Base-by-base conservation (phyloP, 2,113 vertebrate species). In the Semicossyphus pulcher region DNA sequence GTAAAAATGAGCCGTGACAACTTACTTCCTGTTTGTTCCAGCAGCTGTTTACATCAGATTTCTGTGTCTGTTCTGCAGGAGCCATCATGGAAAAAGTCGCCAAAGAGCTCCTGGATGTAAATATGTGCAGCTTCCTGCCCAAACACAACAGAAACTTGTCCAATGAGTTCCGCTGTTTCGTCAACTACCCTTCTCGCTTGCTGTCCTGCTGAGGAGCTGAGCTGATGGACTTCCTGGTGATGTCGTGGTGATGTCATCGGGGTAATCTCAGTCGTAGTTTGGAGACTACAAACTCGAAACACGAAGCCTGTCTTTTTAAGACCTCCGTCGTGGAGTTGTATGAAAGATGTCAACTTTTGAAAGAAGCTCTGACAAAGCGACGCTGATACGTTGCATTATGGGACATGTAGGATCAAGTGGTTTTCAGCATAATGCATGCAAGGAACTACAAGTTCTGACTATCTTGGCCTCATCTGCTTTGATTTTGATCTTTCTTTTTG, bases 121-220 rank as follows among this genome's bases (percentile, higher is more conserved):
- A 92, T 79, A 92, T 93, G 41, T 97, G 97, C 93, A 88, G 81
- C 64, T 99, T 98, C 88, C 89, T 95, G 73, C 98, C 98, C 7
- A 85, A 92, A 79, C 98, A 99, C 84, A 94, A 92, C 15, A 89
- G 93, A n/a, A 95, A 95, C 78, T 71, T 99, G 83, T 97, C 95
- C 56, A 99, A 99, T 15, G 96, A 98, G 78, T 99, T 99, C 81
- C 91, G 96, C 59, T 99, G 97, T 56, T 99, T 95, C 0, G 87
- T 93, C 57, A 99, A 98, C 87, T 99, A 98, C 32, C 80, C 92
- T 25, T 97, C 95, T 4, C 85, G 72, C 18, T 93, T 98, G 48
- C 91, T 95, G 67, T 67, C 67, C n/a, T 80, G 75, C 81, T 69
- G 76, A 86, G 56, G 15, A 63, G 12, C 10, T 8, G 3, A 42